phyloP scores from a whole-genome alignment of 2,888 invertebrate species.

The Poecilus cupreus region DNA sequence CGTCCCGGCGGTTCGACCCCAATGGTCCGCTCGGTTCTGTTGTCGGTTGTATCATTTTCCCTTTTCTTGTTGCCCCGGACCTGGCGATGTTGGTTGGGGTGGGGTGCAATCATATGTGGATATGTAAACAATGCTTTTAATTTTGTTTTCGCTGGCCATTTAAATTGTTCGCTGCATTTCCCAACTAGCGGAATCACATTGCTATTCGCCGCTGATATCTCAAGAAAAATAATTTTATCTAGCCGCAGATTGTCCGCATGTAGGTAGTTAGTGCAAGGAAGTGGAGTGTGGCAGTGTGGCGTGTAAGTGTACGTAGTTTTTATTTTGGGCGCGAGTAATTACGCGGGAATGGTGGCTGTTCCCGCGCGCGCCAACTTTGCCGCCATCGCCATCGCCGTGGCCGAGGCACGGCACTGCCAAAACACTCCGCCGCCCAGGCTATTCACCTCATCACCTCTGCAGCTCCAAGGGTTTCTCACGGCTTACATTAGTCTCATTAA shows the following conservation, averaged over 20 bases:
- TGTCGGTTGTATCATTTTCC: conserved; percentile 27
- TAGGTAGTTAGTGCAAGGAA: conserved; percentile 15
- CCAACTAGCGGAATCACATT: background rate
- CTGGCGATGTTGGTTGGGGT: background rate
- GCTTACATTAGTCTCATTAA: conserved; percentile 21
- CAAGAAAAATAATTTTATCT: conserved; percentile 36
- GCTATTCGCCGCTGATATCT: background rate
- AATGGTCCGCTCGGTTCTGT: conserved; percentile 1
- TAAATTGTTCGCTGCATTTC: conserved; percentile 44
- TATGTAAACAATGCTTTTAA: conserved; percentile 54
- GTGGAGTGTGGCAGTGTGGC: conserved; percentile 25
- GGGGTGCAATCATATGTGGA: conserved; percentile 54
- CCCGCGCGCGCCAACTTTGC: conserved; percentile 46
- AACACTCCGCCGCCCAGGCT: background rate
- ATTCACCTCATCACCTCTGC: conserved; percentile 26
- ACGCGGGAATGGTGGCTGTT: conserved; percentile 10
- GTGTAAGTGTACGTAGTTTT: background rate
- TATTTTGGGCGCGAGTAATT: conserved; percentile 8
- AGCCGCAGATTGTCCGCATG: background rate
- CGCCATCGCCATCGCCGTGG: background rate
- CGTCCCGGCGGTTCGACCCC: conserved; percentile 9
- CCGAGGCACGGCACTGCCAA: background rate
- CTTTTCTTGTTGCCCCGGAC: background rate
- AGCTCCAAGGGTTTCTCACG: conserved; percentile 20
- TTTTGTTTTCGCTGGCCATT: conserved; percentile 55